A percentile compares a stretch with the other conserved stretches of the same genome.
phyloP scores from a whole-genome alignment of 2,797 vertebrate species.

The Oreonectes daqikongensis region DNA sequence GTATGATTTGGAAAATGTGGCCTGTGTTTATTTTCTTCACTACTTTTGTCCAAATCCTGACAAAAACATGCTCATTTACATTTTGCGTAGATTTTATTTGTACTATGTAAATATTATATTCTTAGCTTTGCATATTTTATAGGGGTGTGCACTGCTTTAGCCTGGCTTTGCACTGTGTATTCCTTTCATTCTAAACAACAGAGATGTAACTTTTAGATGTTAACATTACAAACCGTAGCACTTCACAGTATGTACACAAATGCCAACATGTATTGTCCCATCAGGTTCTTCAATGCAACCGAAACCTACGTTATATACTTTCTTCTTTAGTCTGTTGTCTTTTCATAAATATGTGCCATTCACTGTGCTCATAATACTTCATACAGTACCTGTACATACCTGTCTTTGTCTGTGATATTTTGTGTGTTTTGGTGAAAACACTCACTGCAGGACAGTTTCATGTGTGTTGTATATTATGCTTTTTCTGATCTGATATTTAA shows the following conservation, averaged over 20 bases:
- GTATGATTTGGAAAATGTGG: background rate
- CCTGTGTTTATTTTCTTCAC: constrained; percentile 8
- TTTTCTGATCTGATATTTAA: constrained; percentile 12
- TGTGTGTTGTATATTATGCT: background rate
- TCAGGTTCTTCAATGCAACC: background rate
- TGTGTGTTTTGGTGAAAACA: constrained; percentile 42
- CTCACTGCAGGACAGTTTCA: constrained; percentile 60
- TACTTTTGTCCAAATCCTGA: background rate
- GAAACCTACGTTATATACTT: background rate
- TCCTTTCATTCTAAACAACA: background rate
- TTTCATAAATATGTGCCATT: constrained; percentile 18
- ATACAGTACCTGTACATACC: background rate
- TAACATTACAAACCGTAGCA: constrained; percentile 1
- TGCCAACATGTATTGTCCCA: background rate
- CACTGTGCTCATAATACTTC: constrained; percentile 3
- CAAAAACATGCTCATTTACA: background rate
- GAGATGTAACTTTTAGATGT: background rate
- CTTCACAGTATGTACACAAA: constrained; percentile 16
- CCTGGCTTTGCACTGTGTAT: background rate
- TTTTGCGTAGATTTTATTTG: constrained; percentile 8
- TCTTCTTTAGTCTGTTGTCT: constrained; percentile 11
- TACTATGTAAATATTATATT: constrained; percentile 36
- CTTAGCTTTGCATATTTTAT: constrained; percentile 14
- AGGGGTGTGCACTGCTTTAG: constrained; percentile 3
- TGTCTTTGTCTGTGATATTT: constrained; percentile 8